Base-by-base conservation (phyloP, 2,888 invertebrate species). In the Meiosimyza platycephala region DNA sequence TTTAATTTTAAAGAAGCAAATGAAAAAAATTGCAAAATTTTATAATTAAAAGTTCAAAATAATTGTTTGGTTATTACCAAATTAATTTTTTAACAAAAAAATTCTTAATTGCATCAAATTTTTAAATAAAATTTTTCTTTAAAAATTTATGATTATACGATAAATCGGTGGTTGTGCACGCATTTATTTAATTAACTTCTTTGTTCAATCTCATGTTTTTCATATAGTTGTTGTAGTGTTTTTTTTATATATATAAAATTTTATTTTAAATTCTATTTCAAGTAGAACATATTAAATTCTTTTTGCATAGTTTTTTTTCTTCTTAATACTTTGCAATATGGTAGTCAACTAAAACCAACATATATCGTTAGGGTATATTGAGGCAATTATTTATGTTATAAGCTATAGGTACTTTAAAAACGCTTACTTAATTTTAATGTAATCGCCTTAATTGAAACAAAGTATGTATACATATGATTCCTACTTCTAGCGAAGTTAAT, bases 151-250 rank as follows among this genome's bases (percentile, higher is more conserved):
- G 50, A 64, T 64, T 64, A 22, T 16, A 62, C 63, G 70, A 67
- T 69, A 79, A 78, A 78, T 82, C 80, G 81, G 84, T 83, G 83
- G 83, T 85, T 85, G 85, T 85, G 86, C 85, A 86, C 85, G 85
- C 85, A 85, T 84, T 86, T 83, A 79, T 78, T 79, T 80, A 78
- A 74, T 77, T 77, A 66, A 69, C 50, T 72, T 74, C 65, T 66
- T 74, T 69, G 7, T 16, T 70, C 6, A 60, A 66, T 9, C 77
- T 75, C 76, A 78, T 81, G 78, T 81, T 80, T 82, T 80, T 79
- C 79, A 78, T 78, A 79, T 82, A 80, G 78, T 80, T 83, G 80
- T 83, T 79, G 80, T 82, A 79, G 79, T 78, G 51, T 72, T 69
- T 63, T 50, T 12, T 68, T 62, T 50, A 18, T 15, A 28, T 22